These are phyloP conservation scores for Mechanitis messenoides DNA, from an alignment of 2,888 invertebrate genomes.

Conservation along the genomic window DNA sequence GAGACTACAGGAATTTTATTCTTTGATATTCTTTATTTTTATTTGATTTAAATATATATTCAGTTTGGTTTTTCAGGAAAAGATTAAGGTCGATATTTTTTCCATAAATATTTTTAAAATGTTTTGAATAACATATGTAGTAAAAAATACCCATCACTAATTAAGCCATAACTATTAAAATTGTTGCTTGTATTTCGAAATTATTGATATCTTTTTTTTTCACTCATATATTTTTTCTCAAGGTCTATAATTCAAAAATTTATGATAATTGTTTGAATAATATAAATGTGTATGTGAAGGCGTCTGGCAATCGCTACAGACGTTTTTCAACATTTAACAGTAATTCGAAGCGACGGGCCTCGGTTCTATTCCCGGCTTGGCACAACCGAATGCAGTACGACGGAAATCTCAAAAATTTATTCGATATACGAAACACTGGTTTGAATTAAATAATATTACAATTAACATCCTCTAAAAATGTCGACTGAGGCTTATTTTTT, in stretches of 20 bases:
- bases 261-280: constrained; percentile 16
- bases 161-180: too few relatives aligned
- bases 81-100: too few relatives aligned
- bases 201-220: too few relatives aligned
- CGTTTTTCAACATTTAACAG: constrained; percentile 69
- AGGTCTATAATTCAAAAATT: constrained; percentile 13
- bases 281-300: constrained; percentile 13
- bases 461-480: too few relatives aligned
- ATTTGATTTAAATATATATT: background rate
- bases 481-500: too few relatives aligned
- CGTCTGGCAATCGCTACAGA: constrained; percentile 44
- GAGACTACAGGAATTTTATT: constrained; percentile 27
- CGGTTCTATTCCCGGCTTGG: constrained; percentile 67
- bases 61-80: constrained; percentile 11
- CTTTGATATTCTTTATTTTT: constrained; percentile 12
- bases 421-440: constrained; percentile 6
- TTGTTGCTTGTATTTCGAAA: too few relatives aligned
- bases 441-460: background rate
- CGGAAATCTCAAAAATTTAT: constrained; percentile 27
- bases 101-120: too few relatives aligned
- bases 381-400: constrained; percentile 30
- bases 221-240: background rate
- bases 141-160: too few relatives aligned
- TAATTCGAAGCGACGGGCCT: constrained; percentile 69
- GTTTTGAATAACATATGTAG: too few relatives aligned